phyloP scores from a whole-genome alignment of 2,113 vertebrate genomes.

The Oryzias javanicus region DNA sequence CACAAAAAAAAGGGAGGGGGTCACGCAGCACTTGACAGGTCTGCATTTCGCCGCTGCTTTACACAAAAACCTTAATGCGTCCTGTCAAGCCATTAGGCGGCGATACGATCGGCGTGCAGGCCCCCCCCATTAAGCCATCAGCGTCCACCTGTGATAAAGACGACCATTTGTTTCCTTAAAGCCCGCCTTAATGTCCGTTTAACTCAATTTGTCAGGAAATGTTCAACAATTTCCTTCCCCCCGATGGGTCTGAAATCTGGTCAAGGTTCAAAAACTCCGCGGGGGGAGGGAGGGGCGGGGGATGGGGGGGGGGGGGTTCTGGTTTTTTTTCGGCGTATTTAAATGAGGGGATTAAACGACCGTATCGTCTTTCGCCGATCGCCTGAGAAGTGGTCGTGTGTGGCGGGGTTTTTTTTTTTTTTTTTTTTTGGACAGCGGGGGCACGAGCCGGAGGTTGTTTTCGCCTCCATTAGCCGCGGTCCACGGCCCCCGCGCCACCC shows the following conservation, averaged over 20 bases:
- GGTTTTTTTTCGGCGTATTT: slow-evolving; percentile 78
- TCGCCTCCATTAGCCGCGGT: slow-evolving; percentile 71
- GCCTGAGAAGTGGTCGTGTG: slow-evolving; percentile 61
- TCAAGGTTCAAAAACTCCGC: slow-evolving; percentile 87
- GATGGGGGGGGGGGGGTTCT: too few species aligned
- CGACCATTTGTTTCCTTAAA: slow-evolving; percentile 99
- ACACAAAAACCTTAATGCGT: slow-evolving; percentile 98
- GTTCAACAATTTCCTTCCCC: slow-evolving; percentile 97
- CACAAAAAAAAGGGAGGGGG: slow-evolving; percentile 49
- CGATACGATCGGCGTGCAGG: slow-evolving; percentile 94
- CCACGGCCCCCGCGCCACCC: slow-evolving; percentile 63
- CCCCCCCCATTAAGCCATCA: slow-evolving; percentile 93
- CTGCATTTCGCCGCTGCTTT: slow-evolving; percentile 87
- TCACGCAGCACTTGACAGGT: slow-evolving; percentile 91
- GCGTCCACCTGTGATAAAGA: slow-evolving; percentile 99
- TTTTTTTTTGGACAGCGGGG: slow-evolving; percentile 69
- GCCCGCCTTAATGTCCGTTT: slow-evolving; percentile 98
- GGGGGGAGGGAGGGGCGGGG: neutral
- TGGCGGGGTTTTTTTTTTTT: too few species aligned
- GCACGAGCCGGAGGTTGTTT: slow-evolving; percentile 60
- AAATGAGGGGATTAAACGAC: slow-evolving; percentile 84
- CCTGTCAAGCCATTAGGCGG: slow-evolving; percentile 98
- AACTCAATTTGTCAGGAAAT: slow-evolving; percentile 99
- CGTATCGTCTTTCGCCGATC: slow-evolving; percentile 55
- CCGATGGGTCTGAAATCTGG: slow-evolving; percentile 90